Evolutionary conservation across 1,140 invertebrate genomes (phyloP), one percentile per base, ranked within the genome.

Genomic region (Neodiprion fabricii): DNA sequence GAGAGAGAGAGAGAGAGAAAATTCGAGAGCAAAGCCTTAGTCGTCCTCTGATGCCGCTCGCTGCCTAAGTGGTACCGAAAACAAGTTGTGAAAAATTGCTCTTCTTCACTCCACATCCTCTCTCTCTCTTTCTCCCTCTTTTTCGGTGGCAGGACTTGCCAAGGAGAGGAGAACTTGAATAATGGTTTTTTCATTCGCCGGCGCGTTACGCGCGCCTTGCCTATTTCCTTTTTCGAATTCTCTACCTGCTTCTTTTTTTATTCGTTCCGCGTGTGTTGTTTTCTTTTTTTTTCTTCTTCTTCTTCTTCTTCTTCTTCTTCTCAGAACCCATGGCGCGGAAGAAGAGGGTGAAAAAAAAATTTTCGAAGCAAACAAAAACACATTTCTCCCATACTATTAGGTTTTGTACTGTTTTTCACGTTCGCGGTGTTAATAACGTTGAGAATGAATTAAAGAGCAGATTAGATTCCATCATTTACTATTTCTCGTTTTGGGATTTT

Each of bases 61-160:
- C 12, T 21, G 11, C 67, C 12, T 23, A 47, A 69, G 67, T 69
- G 67, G 14, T 69, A 21, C 21, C 21, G 40, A 69, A 69, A 69
- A 69, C 67, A 69, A 69, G 67, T 69, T 69, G 21, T 69, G 67
- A 69, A 69, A 69, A 69, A 69, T 69, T 69, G 67, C 67, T 47
- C 53, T 61, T 61, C 53, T 61, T 12, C 53, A 61, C 53, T 17
- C 11, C 9, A 17, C 53, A 5, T 61, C 5, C 28, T 40, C 28
- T 40, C 28, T 1, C 28, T 40, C 28, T 40, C 2, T 40, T 2
- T 40, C 28, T 40, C 28, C 28, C 28, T 40, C 28, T 40, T 40
- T 40, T 2, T 40, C 28, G 28, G 28, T 40, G 28, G 28, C 28
- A 40, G 28, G 61, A 65, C 12, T 14, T 21, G 12, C 17, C 61